Evolutionary conservation across 2,797 vertebrate genomes (phyloP), one percentile per base, ranked within the genome.

Genomic region (Alca torda): DNA sequence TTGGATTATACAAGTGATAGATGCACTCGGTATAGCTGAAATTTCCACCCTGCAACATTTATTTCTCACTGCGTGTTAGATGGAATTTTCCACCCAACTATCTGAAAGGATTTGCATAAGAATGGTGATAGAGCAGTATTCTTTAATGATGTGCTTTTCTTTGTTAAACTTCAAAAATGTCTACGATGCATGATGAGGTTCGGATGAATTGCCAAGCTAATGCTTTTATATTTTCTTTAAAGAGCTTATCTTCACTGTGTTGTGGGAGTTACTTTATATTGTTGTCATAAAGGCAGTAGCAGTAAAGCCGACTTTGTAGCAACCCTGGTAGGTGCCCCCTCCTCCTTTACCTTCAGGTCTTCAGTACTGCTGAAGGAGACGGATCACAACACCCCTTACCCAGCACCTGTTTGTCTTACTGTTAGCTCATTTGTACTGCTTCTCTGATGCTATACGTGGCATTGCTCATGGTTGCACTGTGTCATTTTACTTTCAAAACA

Each of bases 71-170:
- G 97, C 1, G 45, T 97, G 97, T 97, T 97, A 98, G 98, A 98
- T 97, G 98, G 98, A 98, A 98, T 98, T 98, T 98, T 98, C 98
- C 97, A 98, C 96, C 97, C 97, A 98, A 98, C 97, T 98, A 97
- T 98, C 98, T 98, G 97, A 97, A 98, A 97, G 97, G 98, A 98
- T 98, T 98, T 98, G 98, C 98, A 98, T 98, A 98, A 98, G 98
- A 98, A 98, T 98, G 97, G 98, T 97, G 98, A 98, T 98, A 96
- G 97, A 98, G 97, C 97, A 97, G 97, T 98, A 97, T 98, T 98
- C 98, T 98, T 98, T 98, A 98, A 98, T 98, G 98, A 98, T 98
- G 98, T 98, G 97, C 98, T 98, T 98, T 98, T 98, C 98, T 98
- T 98, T 98, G 98, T 98, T 98, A 98, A 98, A 98, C 98, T 98